Evolutionary conservation across 2,888 invertebrate genomes (phyloP).

Genomic region (Dicyrtomina minuta): DNA sequence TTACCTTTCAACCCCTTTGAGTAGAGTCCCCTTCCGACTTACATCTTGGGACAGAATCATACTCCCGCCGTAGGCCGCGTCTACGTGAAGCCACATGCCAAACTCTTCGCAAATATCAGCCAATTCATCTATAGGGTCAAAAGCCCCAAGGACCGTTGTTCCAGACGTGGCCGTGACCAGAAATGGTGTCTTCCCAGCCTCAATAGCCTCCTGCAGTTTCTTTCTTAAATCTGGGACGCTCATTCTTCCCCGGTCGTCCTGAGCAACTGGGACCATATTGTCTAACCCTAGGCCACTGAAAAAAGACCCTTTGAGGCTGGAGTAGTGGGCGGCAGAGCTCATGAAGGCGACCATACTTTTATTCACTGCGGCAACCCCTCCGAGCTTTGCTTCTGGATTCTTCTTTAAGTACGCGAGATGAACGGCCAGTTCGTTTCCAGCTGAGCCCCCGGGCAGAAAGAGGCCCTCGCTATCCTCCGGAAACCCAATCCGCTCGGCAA

Average conservation of each 20-base stretch:
- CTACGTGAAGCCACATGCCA: too few relatives aligned
- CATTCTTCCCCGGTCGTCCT: constrained; percentile 4
- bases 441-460: too few relatives aligned
- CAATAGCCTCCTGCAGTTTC: not conserved
- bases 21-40: constrained; percentile 60
- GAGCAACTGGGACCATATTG: not conserved
- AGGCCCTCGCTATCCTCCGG: too few relatives aligned
- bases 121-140: too few relatives aligned
- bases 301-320: not conserved
- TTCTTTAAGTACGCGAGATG: too few relatives aligned
- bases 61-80: constrained; percentile 75
- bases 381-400: too few relatives aligned
- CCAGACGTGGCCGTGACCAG: constrained; percentile 55
- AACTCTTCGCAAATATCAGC: constrained; percentile 76
- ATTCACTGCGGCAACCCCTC: too few relatives aligned
- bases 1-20: too few relatives aligned
- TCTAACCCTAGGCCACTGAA: constrained; percentile 4
- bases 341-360: too few relatives aligned
- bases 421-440: too few relatives aligned
- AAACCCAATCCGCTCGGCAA: too few relatives aligned
- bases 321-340: not conserved
- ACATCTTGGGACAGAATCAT: constrained; percentile 76
- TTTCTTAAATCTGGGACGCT: not conserved
- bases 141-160: too few relatives aligned
- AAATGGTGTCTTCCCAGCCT: constrained; percentile 4